phyloP scores from a whole-genome alignment of 2,113 vertebrate genomes.

The Orycteropus afer region DNA sequence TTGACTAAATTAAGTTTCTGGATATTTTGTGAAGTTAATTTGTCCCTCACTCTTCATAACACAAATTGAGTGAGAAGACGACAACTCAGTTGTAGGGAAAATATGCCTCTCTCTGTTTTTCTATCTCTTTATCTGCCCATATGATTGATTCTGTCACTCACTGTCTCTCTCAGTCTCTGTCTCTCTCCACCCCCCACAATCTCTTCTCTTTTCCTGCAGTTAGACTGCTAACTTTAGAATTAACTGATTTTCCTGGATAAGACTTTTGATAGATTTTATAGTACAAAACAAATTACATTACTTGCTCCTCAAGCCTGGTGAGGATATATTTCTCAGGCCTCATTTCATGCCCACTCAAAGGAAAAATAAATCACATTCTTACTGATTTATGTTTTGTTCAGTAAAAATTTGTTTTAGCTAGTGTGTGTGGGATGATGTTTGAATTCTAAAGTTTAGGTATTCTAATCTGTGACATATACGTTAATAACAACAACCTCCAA shows the following conservation, averaged over 20 bases:
- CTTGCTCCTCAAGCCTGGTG: neutral
- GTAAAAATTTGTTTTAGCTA: conserved; percentile 11
- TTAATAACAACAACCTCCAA: neutral
- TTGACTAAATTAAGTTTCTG: neutral
- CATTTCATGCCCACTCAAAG: neutral
- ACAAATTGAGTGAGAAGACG: neutral
- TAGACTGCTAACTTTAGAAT: neutral
- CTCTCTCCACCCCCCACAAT: neutral
- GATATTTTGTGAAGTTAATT: neutral
- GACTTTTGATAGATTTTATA: neutral
- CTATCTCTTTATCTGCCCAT: neutral
- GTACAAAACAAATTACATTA: neutral
- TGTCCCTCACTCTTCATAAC: neutral
- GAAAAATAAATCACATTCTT: neutral
- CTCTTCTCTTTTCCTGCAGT: neutral
- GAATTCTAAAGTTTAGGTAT: conserved; percentile 20
- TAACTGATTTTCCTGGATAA: neutral
- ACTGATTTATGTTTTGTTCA: neutral
- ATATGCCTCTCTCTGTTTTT: neutral
- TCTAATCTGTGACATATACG: neutral
- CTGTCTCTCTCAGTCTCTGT: neutral
- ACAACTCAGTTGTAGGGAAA: too few relatives aligned
- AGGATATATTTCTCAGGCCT: neutral
- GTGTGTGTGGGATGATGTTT: neutral
- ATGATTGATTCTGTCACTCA: neutral